Conservation (phyloP, 2,888 invertebrate species). For the Cloeon dipterum region DNA sequence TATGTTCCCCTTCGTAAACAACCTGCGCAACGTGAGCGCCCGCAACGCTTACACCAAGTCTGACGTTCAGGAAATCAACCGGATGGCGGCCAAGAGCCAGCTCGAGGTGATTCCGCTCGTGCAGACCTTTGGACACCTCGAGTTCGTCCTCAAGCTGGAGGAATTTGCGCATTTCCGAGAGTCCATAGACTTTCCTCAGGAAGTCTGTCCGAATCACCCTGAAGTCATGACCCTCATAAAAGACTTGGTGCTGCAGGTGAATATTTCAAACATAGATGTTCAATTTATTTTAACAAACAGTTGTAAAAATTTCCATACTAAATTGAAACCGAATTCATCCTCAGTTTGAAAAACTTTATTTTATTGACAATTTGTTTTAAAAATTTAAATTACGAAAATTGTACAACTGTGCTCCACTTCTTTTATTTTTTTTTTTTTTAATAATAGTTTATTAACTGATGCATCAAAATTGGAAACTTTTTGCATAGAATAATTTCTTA, state of each 20-base stretch:
- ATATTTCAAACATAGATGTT: background rate
- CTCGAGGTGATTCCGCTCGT: conserved; percentile 24
- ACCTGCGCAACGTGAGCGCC: conserved; percentile 14
- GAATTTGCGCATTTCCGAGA: conserved; percentile 20
- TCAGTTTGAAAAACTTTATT: no score
- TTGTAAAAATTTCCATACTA: no score
- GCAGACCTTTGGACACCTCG: conserved; percentile 27
- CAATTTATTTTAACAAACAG: no score
- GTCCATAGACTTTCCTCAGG: conserved; percentile 17
- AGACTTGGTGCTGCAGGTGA: conserved; percentile 5
- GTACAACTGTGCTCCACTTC: no score
- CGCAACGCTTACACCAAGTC: conserved; percentile 18
- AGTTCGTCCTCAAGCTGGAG: conserved; percentile 21
- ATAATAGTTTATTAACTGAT: no score
- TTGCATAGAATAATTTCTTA: no score
- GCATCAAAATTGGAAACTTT: no score
- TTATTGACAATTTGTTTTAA: no score
- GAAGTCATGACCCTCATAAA: conserved; percentile 14
- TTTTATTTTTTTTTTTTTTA: no score
- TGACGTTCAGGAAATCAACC: conserved; percentile 10
- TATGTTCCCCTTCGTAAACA: conserved; percentile 30
- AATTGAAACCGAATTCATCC: no score
- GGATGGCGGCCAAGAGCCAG: background rate
- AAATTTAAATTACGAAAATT: no score
- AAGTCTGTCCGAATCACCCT: conserved; percentile 23